Base-by-base conservation (phyloP, 2,113 vertebrate species). In the Spea bombifrons region DNA sequence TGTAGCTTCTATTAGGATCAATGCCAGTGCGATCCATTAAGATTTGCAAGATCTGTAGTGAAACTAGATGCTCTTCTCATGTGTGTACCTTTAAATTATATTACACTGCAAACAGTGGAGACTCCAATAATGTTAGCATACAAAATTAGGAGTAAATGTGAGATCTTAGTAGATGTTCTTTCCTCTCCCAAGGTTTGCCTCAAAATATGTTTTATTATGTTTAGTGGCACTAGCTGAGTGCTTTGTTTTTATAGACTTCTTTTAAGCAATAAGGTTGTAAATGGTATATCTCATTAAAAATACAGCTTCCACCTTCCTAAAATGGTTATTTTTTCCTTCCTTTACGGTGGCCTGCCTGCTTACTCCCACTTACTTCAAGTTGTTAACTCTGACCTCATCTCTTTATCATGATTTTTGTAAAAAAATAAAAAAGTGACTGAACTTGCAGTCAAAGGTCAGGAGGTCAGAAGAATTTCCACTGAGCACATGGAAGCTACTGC, bases 221-320 rank as follows among this genome's bases (percentile, higher is more conserved):
- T 70, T 70, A 77, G 44, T 53, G n/a, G 66, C 50, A 55, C 70
- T 66, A 69, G 75, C 45, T 77, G 75, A 77, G 75, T 77, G 75
- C 75, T 77, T 52, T 70, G 52, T 68, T 59, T 76, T 76, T 76
- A 76, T 76, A 57, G 53, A 77, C 75, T 70, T n/a, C 75, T 66
- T 77, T 77, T 77, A 70, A 77, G 44, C 75, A 77, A 70, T 71
- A 70, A 77, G 59, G 66, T 77, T 70, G 66, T 70, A 70, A 77
- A 77, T 77, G 75, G 75, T 63, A 77, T 47, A 70, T 68, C n/a
- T 53, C 75, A 77, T 77, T 70, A 77, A 77, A 68, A 53, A 53
- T 12, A 63, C 75, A 70, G 68, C 53, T 71, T 77, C 67, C 57
- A 53, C 66, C 66, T 70, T 77, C 75, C 67, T 55, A 70, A 57